Evolutionary conservation across 2,797 vertebrate genomes (phyloP).

Genomic region (Chelon labrosus): DNA sequence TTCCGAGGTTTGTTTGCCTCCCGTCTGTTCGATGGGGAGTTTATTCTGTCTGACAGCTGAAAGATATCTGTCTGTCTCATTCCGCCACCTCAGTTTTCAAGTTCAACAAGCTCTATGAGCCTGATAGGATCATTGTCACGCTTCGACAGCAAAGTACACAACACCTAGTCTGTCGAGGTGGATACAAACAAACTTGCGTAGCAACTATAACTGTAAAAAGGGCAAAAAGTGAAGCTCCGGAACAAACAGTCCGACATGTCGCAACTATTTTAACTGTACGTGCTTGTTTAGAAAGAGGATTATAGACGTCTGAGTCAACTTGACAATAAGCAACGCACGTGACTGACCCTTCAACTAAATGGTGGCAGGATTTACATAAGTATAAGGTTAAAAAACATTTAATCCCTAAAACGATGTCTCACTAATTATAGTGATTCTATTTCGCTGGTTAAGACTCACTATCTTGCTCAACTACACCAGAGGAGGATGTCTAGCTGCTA

Average conservation of each 20-base stretch:
- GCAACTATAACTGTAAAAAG: constrained; percentile 11
- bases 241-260: neutral
- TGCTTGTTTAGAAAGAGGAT: constrained; percentile 1
- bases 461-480: neutral
- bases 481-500: neutral
- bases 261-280: neutral
- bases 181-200: constrained; percentile 28
- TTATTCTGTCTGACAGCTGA: constrained; percentile 42
- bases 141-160: constrained; percentile 21
- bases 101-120: constrained; percentile 46
- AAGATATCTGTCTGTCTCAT: constrained; percentile 40
- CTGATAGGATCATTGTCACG: constrained; percentile 47
- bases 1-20: constrained; percentile 56
- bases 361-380: constrained; percentile 14
- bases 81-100: constrained; percentile 43
- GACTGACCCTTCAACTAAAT: constrained; percentile 23
- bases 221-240: too few species aligned
- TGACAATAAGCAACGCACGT: neutral
- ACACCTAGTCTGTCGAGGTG: neutral
- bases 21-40: constrained; percentile 26
- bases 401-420: constrained; percentile 3
- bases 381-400: neutral
- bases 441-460: neutral
- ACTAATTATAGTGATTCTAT: constrained; percentile 8
- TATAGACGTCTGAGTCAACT: neutral